These are phyloP conservation scores for Cisticola juncidis DNA, from an alignment of 2,113 vertebrate genomes.

Conservation along the genomic window DNA sequence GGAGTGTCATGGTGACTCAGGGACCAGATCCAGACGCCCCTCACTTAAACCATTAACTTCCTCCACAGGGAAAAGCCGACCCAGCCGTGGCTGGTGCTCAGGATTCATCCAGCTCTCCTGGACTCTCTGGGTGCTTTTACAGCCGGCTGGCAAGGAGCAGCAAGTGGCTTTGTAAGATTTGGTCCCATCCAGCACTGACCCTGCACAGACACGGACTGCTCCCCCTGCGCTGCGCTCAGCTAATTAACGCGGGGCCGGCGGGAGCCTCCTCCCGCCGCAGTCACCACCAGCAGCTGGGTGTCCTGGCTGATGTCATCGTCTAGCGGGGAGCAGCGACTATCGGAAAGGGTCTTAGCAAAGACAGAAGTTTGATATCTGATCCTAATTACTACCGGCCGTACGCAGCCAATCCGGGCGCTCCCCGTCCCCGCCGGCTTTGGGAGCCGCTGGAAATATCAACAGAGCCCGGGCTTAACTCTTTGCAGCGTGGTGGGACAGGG, in stretches of 20 bases:
- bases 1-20: slow-evolving; percentile 91
- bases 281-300: slow-evolving; percentile 72
- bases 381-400: slow-evolving; percentile 76
- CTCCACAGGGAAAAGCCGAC: slow-evolving; percentile 67
- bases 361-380: slow-evolving; percentile 81
- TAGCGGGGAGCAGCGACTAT: slow-evolving; percentile 66
- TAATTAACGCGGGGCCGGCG: slow-evolving; percentile 71
- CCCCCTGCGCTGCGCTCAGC: slow-evolving; percentile 76
- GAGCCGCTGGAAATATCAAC: slow-evolving; percentile 37
- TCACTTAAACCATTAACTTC: slow-evolving; percentile 72
- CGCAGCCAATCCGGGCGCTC: slow-evolving; percentile 75
- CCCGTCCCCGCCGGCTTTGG: slow-evolving; percentile 11
- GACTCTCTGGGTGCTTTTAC: slow-evolving; percentile 45
- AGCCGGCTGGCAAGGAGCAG: slow-evolving; percentile 49
- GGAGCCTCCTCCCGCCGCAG: slow-evolving; percentile 78
- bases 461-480: slow-evolving; percentile 67
- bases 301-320: slow-evolving; percentile 81
- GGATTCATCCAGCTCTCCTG: slow-evolving; percentile 66
- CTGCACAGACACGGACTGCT: slow-evolving; percentile 81
- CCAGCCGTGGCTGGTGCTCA: slow-evolving; percentile 37
- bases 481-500: neutral
- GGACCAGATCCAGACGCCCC: slow-evolving; percentile 78
- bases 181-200: slow-evolving; percentile 85
- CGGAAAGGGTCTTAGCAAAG: slow-evolving; percentile 75
- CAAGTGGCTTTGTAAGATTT: slow-evolving; percentile 69